Evolutionary conservation across 2,888 invertebrate genomes (phyloP).

Genomic region (Luperina testacea): DNA sequence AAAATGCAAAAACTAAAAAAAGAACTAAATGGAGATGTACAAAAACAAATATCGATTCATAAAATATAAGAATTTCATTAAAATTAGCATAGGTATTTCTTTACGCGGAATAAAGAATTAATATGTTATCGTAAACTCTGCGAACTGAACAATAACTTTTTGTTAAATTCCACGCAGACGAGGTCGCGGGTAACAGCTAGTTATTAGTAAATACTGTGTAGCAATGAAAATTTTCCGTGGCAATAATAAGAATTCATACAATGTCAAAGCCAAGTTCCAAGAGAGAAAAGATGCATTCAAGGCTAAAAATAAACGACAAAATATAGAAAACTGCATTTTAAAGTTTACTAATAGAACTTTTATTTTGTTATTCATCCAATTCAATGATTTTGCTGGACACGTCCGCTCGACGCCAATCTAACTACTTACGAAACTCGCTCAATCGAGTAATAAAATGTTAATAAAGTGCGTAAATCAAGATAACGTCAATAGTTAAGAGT

Average conservation of each 20-base stretch:
- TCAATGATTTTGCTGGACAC: slow-evolving; percentile 60
- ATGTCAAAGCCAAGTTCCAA: not conserved
- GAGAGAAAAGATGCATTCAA: not conserved
- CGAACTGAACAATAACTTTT: no score
- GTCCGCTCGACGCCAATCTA: slow-evolving; percentile 58
- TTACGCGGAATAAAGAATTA: no score
- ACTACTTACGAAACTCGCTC: slow-evolving; percentile 78
- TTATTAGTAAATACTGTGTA: not conserved
- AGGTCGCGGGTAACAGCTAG: no score
- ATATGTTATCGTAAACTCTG: no score
- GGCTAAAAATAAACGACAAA: not conserved
- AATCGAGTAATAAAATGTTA: slow-evolving; percentile 87
- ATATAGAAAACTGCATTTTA: slow-evolving; percentile 4
- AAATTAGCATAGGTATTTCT: no score
- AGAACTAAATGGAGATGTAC: no score
- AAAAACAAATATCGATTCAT: no score
- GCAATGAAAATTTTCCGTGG: not conserved
- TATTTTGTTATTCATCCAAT: slow-evolving; percentile 36
- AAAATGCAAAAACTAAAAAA: no score
- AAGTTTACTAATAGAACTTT: slow-evolving; percentile 19
- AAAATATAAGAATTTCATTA: no score
- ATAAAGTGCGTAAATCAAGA: slow-evolving; percentile 88
- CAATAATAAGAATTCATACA: slow-evolving; percentile 4
- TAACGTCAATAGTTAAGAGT: slow-evolving; percentile 87
- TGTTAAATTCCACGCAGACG: no score